Base-by-base conservation (phyloP, 2,113 vertebrate species). In the Pangasianodon hypophthalmus region DNA sequence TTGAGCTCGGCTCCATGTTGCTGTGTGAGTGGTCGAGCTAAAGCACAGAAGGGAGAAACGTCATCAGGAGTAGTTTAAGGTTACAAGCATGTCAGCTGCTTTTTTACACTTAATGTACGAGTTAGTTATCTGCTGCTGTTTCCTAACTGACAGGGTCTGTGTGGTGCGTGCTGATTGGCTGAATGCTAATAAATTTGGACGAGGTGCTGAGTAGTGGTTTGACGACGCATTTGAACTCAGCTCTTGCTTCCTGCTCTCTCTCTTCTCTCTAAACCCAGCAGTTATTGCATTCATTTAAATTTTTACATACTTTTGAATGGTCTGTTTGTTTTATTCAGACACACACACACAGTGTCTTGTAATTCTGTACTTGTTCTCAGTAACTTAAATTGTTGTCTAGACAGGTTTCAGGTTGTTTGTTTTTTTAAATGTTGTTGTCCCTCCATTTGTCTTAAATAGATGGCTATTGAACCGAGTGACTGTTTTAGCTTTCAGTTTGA, bases 181-280 rank as follows among this genome's bases (percentile, higher is more conserved):
- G 44, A 14, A 6, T 26, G 46, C 48, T 21, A 48, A 46, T 26
- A 87, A 3, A 41, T 84, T 67, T 77, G 52, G 73, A 32, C 41
- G 7, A 56, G 16, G 71, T 67, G 52, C 41, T 64, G 50, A 37
- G n/a, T 24, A 77, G 77, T 44, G 86, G 60, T 91, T 54, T 80
- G 52, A 24, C 64, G 79, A 62, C 62, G 13, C 69, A 62, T 32
- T 62, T 44, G 83, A 60, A 69, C 81, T 79, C 46, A 41, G 73
- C 21, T 71, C 32, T 90, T 79, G 62, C 81, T 41, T 62, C 16
- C 84, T 85, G 26, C 52, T 81, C 60, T 8, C 50, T 44, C 24
- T 79, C 75, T 48, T 52, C 60, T 58, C 54, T 84, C 84, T 71
- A 82, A 41, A 41, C 60, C 6, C 9, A 62, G 69, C 56, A 11